phyloP scores from a whole-genome alignment of 2,113 vertebrate species.

The Hippopotamus amphibius region DNA sequence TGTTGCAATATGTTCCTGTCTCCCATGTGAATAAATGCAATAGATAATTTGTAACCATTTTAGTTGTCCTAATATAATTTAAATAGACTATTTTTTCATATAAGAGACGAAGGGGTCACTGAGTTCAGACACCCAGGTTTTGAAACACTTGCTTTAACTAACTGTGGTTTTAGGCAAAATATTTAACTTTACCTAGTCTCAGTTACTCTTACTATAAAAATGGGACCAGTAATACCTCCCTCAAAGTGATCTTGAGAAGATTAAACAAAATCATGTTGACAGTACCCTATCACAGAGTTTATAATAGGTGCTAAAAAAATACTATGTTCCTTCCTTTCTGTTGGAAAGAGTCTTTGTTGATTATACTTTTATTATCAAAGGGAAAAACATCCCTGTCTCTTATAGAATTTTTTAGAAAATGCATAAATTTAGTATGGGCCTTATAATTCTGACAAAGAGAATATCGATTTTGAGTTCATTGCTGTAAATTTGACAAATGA shows the following conservation, averaged over 20 bases:
- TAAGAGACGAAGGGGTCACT: not conserved
- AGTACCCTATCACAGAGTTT: not conserved
- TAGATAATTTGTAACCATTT: not conserved
- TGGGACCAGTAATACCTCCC: not conserved
- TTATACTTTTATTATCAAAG: not conserved
- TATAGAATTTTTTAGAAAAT: slow-evolving; percentile 51
- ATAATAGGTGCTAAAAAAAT: not conserved
- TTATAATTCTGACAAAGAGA: slow-evolving; percentile 62
- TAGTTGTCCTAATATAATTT: slow-evolving; percentile 21
- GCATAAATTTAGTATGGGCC: not conserved
- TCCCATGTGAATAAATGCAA: not conserved
- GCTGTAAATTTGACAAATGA: slow-evolving; percentile 20
- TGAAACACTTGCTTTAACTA: not conserved
- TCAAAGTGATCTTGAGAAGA: not conserved
- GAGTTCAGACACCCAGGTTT: not conserved
- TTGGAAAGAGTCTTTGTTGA: slow-evolving; percentile 16
- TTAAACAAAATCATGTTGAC: not conserved
- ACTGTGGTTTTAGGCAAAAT: not conserved
- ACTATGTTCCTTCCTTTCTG: not conserved
- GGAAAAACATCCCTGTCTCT: not conserved
- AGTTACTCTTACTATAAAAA: not conserved
- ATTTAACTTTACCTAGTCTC: not conserved
- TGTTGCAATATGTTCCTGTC: not conserved
- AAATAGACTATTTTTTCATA: not conserved
- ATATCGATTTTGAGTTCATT: slow-evolving; percentile 55